Evolutionary conservation across 30 jellyfish, hydroid and myxozoan species (phyloP), one percentile per base, ranked within the genome.

Genomic region (Chrysaora quinquecirrha): DNA sequence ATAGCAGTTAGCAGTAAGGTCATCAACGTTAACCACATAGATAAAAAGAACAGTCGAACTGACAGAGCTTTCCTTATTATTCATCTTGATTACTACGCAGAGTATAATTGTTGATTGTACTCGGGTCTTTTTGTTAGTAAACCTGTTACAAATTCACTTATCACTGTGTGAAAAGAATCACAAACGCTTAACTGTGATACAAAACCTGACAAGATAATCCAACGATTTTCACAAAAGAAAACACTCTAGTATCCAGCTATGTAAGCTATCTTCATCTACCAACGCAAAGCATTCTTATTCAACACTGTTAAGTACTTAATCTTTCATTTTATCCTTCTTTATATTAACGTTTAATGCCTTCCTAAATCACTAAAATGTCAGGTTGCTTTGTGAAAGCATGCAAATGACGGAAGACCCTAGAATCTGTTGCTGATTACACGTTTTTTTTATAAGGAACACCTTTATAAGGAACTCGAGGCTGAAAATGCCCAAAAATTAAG

Each of bases 281-380:
- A 52, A 52, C 68, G 68, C 68, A 52, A 3, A 52, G 9, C 68
- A 52, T 16, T 52, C 29, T 52, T 52, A 52, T 52, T 52, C 68
- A 52, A 3, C 3, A 52, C 27, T 3, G 27, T 3, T 52, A 52
- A 10, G 29, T 10, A 52, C 68, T 16, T 52, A 52, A 52, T 52
- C 68, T 38, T 38, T 38, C 6, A 38, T 38, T 38, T 3, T 38
- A 38, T 38, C 54, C 54, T 38, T 38, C 11, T 38, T 6, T 3
- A 14, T 14, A 38, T 3, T 38, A 6, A 38, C 54, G 14, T 38
- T 14, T 38, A 38, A 38, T 38, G 54, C 54, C 54, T 38, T 38
- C 54, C 14, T 38, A 38, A 38, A 38, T 14, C 54, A 38, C 14
- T 14, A 6, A 14, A 3, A 14, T 38, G 54, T 38, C 54, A 38